phyloP scores from a whole-genome alignment of 2,113 vertebrate genomes.

The Aythya baeri region DNA sequence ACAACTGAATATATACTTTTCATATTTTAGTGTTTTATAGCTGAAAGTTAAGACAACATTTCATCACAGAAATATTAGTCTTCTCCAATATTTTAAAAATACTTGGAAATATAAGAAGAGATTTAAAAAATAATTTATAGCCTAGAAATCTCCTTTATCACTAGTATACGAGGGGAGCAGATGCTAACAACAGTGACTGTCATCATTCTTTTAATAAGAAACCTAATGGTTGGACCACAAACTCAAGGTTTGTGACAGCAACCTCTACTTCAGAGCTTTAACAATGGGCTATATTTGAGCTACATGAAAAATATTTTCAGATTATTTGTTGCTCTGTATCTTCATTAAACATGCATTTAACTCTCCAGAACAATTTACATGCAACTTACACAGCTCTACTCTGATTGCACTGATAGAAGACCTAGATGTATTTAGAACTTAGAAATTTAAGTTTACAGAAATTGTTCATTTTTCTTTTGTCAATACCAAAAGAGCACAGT shows the following conservation, averaged over 20 bases:
- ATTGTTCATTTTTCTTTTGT: neutral
- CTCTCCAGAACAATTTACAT: neutral
- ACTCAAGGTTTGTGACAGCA: neutral
- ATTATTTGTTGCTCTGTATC: neutral
- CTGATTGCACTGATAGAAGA: neutral
- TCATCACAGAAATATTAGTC: neutral
- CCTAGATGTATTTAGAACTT: neutral
- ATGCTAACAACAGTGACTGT: neutral
- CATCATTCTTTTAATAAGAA: neutral
- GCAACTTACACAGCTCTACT: neutral
- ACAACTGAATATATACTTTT: neutral
- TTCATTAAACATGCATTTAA: neutral
- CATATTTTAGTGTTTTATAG: neutral
- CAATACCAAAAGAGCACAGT: neutral
- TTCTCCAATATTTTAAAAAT: neutral
- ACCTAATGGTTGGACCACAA: neutral
- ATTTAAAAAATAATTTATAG: neutral
- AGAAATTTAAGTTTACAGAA: neutral
- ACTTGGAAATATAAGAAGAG: neutral
- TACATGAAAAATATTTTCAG: neutral
- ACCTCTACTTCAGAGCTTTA: neutral
- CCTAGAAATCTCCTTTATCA: neutral
- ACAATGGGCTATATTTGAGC: neutral
- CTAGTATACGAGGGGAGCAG: neutral
- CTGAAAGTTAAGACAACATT: neutral